Percentiles rank a stretch among this genome's conserved stretches.
Evolutionary conservation across 2,888 invertebrate species (phyloP).

Genomic region (Meta bourneti): DNA sequence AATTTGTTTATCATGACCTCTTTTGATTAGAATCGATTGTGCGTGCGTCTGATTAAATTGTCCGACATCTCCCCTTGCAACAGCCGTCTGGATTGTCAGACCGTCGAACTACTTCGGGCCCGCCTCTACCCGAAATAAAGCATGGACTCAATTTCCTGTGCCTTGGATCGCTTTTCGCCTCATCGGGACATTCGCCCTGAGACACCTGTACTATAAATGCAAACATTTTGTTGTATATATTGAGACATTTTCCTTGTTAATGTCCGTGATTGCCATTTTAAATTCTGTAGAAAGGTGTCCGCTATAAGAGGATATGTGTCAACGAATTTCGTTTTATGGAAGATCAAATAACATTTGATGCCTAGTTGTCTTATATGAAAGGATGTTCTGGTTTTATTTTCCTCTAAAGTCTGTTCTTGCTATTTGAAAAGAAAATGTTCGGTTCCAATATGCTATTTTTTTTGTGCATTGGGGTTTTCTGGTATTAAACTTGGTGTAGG

Average conservation of each 20-base stretch:
- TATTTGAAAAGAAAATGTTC: background rate
- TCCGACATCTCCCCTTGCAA: background rate
- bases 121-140: background rate
- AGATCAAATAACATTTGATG: background rate
- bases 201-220: too few species aligned
- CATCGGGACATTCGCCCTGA: background rate
- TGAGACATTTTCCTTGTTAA: background rate
- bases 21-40: background rate
- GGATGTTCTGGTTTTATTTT: background rate
- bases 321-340: background rate
- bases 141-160: background rate
- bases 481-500: too few species aligned
- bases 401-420: background rate
- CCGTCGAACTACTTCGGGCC: background rate
- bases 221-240: too few species aligned
- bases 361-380: background rate
- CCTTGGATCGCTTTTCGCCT: background rate
- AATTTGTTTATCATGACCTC: constrained; percentile 9
- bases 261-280: background rate
- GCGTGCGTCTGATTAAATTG: constrained; percentile 19
- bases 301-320: background rate
- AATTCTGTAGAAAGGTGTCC: background rate
- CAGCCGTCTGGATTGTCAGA: background rate
- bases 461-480: background rate
- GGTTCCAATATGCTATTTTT: background rate